Evolutionary conservation across 1,140 invertebrate species (phyloP), one percentile per base, ranked within the genome.

Genomic region (Cyphomyrmex costatus): DNA sequence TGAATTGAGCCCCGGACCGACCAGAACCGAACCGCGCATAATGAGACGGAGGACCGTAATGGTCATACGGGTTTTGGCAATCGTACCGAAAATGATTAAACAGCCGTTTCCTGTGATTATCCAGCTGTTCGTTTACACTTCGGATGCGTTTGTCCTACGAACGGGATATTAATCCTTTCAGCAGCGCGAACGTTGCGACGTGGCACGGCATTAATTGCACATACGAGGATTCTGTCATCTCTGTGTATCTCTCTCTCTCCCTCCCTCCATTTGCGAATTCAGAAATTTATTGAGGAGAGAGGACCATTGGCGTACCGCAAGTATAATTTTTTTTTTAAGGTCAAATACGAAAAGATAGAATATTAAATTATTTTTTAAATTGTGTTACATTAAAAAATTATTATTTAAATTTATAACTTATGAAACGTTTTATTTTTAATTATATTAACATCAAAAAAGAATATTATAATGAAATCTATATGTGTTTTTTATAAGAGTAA

Each of bases 151-250:
- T 74, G 53, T 60, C 42, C 79, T 61, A 61, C 36, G 53, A 73
- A 36, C 24, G 79, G n/a, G 53, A 83, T 83, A 83, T 74, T 74
- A 83, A 83, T 73, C 68, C 79, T 83, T 74, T 74, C 68, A 83
- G 53, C 30, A 46, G n/a, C n/a, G 46, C 63, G 79, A 58, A 36
- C n/a, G 16, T 16, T 16, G 61, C 42, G n/a, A n/a, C 46, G 8
- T 56, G 63, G 42, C 30, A 16, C 49, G 33, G 19, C 14, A 74
- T 82, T 73, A 83, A 83, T 83, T 46, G 68, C 66, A 82, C 66
- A 60, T 46, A 8, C 24, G 53, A 36, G 24, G 56, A 60, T 82
- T 61, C 27, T 30, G 14, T 73, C 66, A 21, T 73, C 51, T 16
- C 46, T 42, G 24, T 71, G 2, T 61, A 24, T 19, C 60, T 16